A percentile compares a stretch with the other conserved stretches of the same genome.
Conservation (phyloP, 2,113 vertebrate genomes). For the Nanorana parkeri region DNA sequence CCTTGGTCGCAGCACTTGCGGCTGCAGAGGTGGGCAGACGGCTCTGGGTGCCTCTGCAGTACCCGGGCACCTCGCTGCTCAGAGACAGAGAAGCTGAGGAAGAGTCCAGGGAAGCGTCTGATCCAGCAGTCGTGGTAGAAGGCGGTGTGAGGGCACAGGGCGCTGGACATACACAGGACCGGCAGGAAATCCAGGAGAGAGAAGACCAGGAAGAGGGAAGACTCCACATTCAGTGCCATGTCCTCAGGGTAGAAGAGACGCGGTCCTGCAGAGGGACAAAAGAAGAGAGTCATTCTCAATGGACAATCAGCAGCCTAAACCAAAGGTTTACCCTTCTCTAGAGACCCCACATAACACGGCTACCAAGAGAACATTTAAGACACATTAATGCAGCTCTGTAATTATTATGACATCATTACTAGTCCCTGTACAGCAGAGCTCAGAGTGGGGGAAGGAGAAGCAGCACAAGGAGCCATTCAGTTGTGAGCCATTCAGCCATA, state of each 20-base stretch:
- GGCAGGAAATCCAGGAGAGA: slow-evolving; percentile 57
- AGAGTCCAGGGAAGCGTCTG: slow-evolving; percentile 83
- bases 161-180: slow-evolving; percentile 62
- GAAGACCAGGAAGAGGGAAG: not conserved
- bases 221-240: slow-evolving; percentile 48
- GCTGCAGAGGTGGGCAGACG: slow-evolving; percentile 83
- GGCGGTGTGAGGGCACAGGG: slow-evolving; percentile 80
- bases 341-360: no score
- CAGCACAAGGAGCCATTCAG: no score
- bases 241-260: not conserved
- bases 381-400: no score
- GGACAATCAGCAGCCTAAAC: not conserved
- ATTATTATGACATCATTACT: no score
- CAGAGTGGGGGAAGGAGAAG: no score
- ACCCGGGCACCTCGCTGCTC: slow-evolving; percentile 84
- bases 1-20: slow-evolving; percentile 84
- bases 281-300: not conserved
- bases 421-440: no score
- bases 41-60: slow-evolving; percentile 77
- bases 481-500: no score
- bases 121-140: slow-evolving; percentile 96
- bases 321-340: no score
- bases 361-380: no score
- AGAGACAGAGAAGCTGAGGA: slow-evolving; percentile 81
- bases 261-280: slow-evolving; percentile 9